Percentiles rank a stretch among this genome's conserved stretches.
Conservation (phyloP, 2,888 invertebrate species). For the Polyommatus icarus region DNA sequence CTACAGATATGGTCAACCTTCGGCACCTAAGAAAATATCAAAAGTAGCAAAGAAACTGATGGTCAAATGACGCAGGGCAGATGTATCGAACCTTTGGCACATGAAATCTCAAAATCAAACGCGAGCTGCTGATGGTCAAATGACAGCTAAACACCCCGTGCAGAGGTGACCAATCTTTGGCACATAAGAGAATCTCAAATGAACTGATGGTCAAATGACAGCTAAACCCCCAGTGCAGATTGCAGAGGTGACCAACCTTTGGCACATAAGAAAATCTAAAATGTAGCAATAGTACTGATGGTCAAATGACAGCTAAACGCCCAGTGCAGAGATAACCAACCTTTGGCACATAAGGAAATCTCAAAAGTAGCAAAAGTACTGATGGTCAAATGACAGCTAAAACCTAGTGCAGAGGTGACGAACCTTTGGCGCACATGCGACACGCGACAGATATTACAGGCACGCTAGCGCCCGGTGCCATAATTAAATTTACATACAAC, state of each 20-base stretch:
- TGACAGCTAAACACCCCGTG: background rate
- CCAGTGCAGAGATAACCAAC: background rate
- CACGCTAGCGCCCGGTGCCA: constrained; percentile 15
- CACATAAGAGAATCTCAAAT: background rate
- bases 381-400: constrained; percentile 15
- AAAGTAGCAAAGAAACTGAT: background rate
- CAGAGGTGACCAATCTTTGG: background rate
- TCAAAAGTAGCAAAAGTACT: background rate
- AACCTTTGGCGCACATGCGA: constrained; percentile 21
- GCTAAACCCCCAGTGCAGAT: background rate
- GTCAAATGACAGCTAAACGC: constrained; percentile 8
- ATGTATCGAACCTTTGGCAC: background rate
- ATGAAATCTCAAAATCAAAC: background rate
- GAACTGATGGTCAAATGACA: background rate
- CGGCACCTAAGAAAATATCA: background rate
- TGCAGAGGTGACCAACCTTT: background rate
- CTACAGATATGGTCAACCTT: background rate
- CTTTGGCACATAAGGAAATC: background rate
- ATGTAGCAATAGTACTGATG: background rate
- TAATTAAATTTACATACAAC: constrained; percentile 30
- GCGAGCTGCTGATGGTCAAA: background rate
- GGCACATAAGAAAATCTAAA: background rate
- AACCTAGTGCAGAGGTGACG: constrained; percentile 25
- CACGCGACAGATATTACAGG: constrained; percentile 30
- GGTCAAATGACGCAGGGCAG: background rate